Evolutionary conservation across 2,888 invertebrate genomes (phyloP), one percentile per base, ranked within the genome.

Genomic region (Tubulanus polymorphus): DNA sequence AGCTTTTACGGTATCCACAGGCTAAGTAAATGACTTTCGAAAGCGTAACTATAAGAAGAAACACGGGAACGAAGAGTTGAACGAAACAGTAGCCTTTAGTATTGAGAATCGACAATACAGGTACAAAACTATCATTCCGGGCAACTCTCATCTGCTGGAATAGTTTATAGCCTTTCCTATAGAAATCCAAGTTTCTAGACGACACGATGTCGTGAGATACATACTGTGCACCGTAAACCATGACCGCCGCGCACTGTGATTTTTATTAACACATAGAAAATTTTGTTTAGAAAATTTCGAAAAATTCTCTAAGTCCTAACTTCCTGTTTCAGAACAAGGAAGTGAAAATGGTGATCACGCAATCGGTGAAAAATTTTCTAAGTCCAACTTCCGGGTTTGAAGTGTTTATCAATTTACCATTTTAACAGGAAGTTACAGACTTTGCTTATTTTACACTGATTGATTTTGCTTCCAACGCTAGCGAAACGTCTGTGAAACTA

Each of bases 81-180:
- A 41, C 41, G 41, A 41, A 41, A 41, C 41, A 41, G 41, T 41
- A 41, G 41, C 41, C 41, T 15, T 41, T 41, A 5, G 41, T 41
- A 15, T 41, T 41, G 41, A 41, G 41, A 8, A 41, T 41, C 5
- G 41, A 41, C 15, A 41, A 15, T 3, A 41, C 15, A 23, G 41
- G 41, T 23, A 41, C 41, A 23, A 41, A 41, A 41, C 41, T 41
- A 23, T 41, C 41, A 41, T 41, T 41, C 23, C 41, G 18, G 6
- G 41, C 41, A 41, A 41, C 41, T 3, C 41, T 5, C 41, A 41
- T 41, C 41, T 41, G 41, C 15, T 41, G 41, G 15, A 41, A 41
- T 18, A 41, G 41, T 23, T 41, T 41, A 41, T 41, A 41, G 41
- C 41, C 41, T 15, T 41, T 41, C 15, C 41, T 5, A 23, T 41